Conservation (phyloP, 2,797 vertebrate species). For the Poecilia velifera region DNA sequence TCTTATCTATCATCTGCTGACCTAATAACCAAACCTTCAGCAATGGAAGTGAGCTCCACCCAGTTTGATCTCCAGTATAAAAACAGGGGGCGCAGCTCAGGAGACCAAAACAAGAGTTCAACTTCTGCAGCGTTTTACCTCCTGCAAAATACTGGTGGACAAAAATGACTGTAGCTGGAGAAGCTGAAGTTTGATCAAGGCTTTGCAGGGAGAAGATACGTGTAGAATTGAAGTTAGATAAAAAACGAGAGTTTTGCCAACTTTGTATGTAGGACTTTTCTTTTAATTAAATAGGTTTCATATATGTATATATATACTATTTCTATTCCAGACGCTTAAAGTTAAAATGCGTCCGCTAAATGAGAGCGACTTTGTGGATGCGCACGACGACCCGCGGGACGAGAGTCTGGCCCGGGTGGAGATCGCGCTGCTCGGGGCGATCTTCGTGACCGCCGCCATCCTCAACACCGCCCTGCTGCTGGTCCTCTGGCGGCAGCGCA, state of each 20-base stretch:
- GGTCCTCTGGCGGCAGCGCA: conserved; percentile 73
- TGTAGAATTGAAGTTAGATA: neutral
- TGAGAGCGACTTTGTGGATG: conserved; percentile 38
- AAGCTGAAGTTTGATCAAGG: neutral
- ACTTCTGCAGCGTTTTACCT: neutral
- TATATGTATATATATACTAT: no score
- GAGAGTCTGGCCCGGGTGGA: conserved; percentile 72
- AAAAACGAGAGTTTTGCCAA: neutral
- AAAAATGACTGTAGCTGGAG: neutral
- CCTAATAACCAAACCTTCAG: neutral
- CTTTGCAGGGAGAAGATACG: neutral
- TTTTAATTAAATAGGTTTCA: neutral
- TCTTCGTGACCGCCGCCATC: conserved; percentile 72
- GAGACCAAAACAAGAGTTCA: conserved; percentile 3
- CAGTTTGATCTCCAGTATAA: conserved; percentile 44
- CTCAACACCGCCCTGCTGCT: conserved; percentile 70
- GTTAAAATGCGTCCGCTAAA: conserved; percentile 58
- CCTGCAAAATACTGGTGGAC: neutral
- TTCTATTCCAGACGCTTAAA: neutral
- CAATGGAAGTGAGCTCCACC: conserved; percentile 61
- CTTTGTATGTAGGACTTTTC: neutral
- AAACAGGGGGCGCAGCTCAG: conserved; percentile 23
- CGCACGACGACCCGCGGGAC: conserved; percentile 56
- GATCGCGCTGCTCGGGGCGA: conserved; percentile 68
- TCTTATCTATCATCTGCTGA: neutral